These are phyloP conservation scores for Brachirus orientalis DNA, from an alignment of 2,113 vertebrate genomes.

Conservation along the genomic window DNA sequence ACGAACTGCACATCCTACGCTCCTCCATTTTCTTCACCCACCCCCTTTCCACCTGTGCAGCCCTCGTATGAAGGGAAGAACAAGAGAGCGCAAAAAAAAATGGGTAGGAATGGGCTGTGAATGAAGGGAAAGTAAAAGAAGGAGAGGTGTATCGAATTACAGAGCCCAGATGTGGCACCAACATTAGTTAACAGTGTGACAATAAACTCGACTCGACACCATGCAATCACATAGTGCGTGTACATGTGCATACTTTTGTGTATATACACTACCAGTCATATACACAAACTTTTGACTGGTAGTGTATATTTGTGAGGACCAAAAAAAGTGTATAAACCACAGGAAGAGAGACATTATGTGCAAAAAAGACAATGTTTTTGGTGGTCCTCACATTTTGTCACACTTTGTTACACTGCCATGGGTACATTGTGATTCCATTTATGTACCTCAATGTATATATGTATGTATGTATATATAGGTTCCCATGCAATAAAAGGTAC, in stretches of 20 bases:
- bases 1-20: slow-evolving; percentile 38
- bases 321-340: too few species aligned
- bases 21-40: slow-evolving; percentile 11
- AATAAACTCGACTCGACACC: slow-evolving; percentile 79
- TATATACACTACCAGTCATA: too few species aligned
- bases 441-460: too few species aligned
- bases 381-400: too few species aligned
- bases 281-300: too few species aligned
- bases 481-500: too few species aligned
- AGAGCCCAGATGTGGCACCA: slow-evolving; percentile 76
- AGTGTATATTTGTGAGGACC: too few species aligned
- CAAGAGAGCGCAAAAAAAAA: slow-evolving; percentile 43
- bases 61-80: slow-evolving; percentile 61
- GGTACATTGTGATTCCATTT: too few species aligned
- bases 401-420: too few species aligned
- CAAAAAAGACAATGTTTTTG: too few species aligned
- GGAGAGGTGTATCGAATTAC: slow-evolving; percentile 83
- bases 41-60: background rate
- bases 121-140: slow-evolving; percentile 77
- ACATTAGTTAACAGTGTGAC: slow-evolving; percentile 78
- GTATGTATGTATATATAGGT: too few species aligned
- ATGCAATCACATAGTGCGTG: slow-evolving; percentile 46
- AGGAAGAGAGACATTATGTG: too few species aligned
- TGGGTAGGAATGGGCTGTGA: slow-evolving; percentile 50
- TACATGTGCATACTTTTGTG: slow-evolving; percentile 3